These are phyloP conservation scores for Calephelis nemesis DNA, from an alignment of 1,140 invertebrate genomes.

Conservation along the genomic window DNA sequence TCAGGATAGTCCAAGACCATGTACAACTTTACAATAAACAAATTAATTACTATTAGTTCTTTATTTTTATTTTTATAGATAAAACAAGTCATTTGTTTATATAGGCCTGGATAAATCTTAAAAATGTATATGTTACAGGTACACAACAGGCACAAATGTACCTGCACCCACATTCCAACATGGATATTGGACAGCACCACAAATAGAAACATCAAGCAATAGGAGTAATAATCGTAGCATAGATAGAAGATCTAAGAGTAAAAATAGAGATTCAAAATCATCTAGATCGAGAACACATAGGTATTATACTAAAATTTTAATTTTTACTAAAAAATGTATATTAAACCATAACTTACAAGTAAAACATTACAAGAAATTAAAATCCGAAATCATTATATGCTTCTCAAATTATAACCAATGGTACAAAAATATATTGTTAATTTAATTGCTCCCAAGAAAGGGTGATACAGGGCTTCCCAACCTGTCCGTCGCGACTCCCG, in stretches of 20 bases:
- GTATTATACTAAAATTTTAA: conserved; percentile 33
- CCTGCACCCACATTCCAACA: conserved; percentile 63
- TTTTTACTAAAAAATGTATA: no score
- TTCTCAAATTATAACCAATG: no score
- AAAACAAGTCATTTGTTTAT: no score
- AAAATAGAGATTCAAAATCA: conserved; percentile 55
- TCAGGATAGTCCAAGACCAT: neutral
- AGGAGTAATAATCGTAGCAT: conserved; percentile 46
- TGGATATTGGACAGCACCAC: conserved; percentile 70
- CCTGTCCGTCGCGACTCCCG: no score
- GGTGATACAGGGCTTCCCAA: no score
- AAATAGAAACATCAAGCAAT: conserved; percentile 38
- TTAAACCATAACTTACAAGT: no score
- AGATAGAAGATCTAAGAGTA: conserved; percentile 62
- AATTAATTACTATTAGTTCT: neutral
- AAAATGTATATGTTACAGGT: conserved; percentile 39
- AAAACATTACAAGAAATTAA: no score
- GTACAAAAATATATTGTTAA: no score
- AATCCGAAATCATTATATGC: no score
- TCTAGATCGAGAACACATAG: conserved; percentile 50
- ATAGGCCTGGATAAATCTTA: neutral
- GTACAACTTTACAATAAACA: no score
- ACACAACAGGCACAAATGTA: conserved; percentile 48
- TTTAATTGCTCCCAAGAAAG: no score
- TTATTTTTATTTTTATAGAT: conserved; percentile 6